Percentiles rank a stretch among this genome's conserved stretches.
These are phyloP conservation scores for Corythoichthys intestinalis DNA, from an alignment of 2,113 vertebrate species.

Conservation along the genomic window DNA sequence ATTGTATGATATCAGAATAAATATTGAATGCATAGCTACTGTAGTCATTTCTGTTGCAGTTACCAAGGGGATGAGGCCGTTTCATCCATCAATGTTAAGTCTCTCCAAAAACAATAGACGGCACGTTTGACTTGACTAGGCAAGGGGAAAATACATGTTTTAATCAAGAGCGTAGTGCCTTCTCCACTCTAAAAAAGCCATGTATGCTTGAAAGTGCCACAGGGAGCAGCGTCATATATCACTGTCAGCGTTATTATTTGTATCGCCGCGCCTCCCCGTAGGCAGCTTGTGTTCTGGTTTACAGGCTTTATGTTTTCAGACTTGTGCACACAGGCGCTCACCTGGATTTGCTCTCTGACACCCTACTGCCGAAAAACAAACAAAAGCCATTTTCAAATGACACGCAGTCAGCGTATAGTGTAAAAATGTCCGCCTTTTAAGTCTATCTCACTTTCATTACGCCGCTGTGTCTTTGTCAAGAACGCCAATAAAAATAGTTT, in stretches of 20 bases:
- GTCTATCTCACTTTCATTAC: constrained; percentile 15
- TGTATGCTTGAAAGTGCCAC: constrained; percentile 49
- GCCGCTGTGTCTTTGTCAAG: background rate
- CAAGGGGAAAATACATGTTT: constrained; percentile 13
- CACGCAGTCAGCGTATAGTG: constrained; percentile 59
- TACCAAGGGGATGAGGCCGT: background rate
- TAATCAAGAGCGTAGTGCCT: constrained; percentile 9
- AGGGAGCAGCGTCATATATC: constrained; percentile 68
- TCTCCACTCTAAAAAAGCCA: constrained; percentile 28
- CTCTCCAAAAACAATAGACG: background rate
- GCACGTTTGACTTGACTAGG: constrained; percentile 12
- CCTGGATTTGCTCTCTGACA: constrained; percentile 67
- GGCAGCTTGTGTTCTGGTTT: constrained; percentile 71
- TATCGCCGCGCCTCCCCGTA: constrained; percentile 61
- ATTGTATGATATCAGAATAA: background rate
- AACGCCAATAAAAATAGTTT: constrained; percentile 19
- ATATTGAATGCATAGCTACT: background rate
- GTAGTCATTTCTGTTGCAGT: background rate
- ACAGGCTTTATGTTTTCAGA: constrained; percentile 71
- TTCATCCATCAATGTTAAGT: background rate
- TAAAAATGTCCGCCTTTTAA: constrained; percentile 1
- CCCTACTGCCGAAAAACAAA: constrained; percentile 64
- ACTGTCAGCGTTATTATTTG: constrained; percentile 74
- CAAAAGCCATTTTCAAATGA: constrained; percentile 71
- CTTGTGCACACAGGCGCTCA: constrained; percentile 69